Conservation (phyloP, 2,797 vertebrate species). For the Muraenolepis orangiensis region DNA sequence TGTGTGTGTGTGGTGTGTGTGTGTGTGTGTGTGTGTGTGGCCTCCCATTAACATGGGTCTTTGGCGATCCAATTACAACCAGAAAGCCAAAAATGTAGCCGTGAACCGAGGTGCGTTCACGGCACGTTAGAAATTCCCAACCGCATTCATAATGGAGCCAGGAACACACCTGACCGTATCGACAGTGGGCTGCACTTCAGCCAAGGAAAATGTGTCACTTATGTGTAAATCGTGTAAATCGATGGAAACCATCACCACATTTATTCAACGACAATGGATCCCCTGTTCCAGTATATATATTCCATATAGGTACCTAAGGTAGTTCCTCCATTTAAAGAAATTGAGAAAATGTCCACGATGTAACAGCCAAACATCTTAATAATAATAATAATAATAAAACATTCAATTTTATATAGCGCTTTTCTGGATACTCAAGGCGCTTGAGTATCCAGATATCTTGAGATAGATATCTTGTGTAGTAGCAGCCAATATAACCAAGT, state of each 20-base stretch:
- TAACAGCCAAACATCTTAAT: background rate
- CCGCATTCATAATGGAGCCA: background rate
- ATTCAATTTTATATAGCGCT: no score
- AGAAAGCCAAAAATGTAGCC: background rate
- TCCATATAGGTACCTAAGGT: background rate
- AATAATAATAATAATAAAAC: no score
- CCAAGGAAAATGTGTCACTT: background rate
- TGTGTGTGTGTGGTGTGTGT: background rate
- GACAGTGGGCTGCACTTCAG: background rate
- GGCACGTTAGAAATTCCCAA: background rate
- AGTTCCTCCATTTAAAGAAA: no score
- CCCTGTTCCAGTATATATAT: background rate
- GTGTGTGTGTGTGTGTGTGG: no score
- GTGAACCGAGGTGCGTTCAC: background rate
- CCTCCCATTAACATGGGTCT: background rate
- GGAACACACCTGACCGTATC: background rate
- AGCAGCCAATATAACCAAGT: background rate
- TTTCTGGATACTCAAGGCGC: no score
- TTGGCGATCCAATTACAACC: background rate
- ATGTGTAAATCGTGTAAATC: no score
- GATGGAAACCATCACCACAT: background rate
- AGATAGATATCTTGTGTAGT: background rate
- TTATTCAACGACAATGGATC: background rate
- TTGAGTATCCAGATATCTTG: no score
- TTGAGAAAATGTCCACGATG: no score